These are phyloP conservation scores for Meloidogyne hapla DNA, from an alignment of 1,140 invertebrate genomes.

Conservation along the genomic window DNA sequence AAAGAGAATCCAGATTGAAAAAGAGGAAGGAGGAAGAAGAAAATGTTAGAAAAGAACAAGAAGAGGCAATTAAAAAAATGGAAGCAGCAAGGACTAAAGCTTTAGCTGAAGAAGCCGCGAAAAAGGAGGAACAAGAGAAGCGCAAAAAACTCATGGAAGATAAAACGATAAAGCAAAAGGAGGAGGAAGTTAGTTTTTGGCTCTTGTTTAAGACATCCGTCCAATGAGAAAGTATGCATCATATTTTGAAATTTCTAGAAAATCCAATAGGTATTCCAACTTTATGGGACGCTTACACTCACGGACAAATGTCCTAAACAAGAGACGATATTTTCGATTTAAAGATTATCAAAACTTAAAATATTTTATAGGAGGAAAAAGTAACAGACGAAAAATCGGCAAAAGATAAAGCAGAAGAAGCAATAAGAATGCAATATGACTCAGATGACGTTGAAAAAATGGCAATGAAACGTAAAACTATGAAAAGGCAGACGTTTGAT, in stretches of 20 bases:
- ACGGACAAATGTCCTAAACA: too few species aligned
- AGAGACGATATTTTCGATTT: too few species aligned
- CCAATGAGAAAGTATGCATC: too few species aligned
- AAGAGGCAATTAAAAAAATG: not conserved
- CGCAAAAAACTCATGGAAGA: not conserved
- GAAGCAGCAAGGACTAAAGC: not conserved
- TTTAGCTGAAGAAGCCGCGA: not conserved
- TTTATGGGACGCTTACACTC: too few species aligned
- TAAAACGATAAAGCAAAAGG: not conserved
- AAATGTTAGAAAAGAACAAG: constrained; percentile 18
- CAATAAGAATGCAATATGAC: not conserved
- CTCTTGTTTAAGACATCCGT: too few species aligned
- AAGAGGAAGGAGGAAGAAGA: constrained; percentile 28
- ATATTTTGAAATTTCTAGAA: too few species aligned
- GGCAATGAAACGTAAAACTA: not conserved
- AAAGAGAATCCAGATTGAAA: not conserved
- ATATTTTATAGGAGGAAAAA: not conserved
- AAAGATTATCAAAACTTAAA: too few species aligned
- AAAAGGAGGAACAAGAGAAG: not conserved
- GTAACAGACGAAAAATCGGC: not conserved
- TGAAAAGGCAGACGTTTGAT: constrained; percentile 13
- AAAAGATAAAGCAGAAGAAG: not conserved
- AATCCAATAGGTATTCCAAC: too few species aligned
- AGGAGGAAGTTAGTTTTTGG: too few species aligned
- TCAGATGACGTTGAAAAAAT: not conserved